Conservation (phyloP, 2,888 invertebrate species). For the Stenolophus ochropezus region DNA sequence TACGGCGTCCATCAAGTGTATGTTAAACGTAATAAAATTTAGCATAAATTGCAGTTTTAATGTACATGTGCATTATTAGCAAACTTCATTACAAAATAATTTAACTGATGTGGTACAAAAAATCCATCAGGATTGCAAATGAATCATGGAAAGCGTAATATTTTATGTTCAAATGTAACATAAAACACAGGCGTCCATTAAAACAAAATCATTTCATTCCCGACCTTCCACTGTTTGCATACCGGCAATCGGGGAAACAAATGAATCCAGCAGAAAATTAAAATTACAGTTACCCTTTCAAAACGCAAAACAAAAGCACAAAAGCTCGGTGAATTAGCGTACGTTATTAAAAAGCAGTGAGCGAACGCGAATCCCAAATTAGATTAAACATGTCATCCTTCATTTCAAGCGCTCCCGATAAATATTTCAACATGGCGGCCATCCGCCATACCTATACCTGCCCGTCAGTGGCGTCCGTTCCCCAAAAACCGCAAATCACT, state of each 20-base stretch:
- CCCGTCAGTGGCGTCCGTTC: background rate
- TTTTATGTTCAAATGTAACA: conserved; percentile 25
- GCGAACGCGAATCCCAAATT: conserved; percentile 43
- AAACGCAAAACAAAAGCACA: conserved; percentile 44
- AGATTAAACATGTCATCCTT: conserved; percentile 54
- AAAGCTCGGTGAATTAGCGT: conserved; percentile 48
- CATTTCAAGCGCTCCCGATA: conserved; percentile 37
- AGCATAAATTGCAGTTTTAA: background rate
- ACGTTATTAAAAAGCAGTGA: conserved; percentile 53
- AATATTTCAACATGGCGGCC: conserved; percentile 28
- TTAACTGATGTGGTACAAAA: background rate
- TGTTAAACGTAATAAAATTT: background rate
- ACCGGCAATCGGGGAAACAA: conserved; percentile 40
- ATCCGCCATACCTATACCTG: conserved; percentile 12
- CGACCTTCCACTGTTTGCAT: conserved; percentile 16
- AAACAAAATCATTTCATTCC: conserved; percentile 42
- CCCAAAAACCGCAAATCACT: background rate
- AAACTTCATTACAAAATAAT: background rate
- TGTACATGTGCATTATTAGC: background rate
- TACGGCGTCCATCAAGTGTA: background rate
- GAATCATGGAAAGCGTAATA: conserved; percentile 28
- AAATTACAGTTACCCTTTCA: conserved; percentile 50
- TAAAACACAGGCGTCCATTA: conserved; percentile 26
- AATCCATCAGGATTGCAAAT: conserved; percentile 7
- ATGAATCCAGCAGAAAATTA: conserved; percentile 54